phyloP scores from a whole-genome alignment of 64 coral and sea anemone species.

The Montipora sp. region DNA sequence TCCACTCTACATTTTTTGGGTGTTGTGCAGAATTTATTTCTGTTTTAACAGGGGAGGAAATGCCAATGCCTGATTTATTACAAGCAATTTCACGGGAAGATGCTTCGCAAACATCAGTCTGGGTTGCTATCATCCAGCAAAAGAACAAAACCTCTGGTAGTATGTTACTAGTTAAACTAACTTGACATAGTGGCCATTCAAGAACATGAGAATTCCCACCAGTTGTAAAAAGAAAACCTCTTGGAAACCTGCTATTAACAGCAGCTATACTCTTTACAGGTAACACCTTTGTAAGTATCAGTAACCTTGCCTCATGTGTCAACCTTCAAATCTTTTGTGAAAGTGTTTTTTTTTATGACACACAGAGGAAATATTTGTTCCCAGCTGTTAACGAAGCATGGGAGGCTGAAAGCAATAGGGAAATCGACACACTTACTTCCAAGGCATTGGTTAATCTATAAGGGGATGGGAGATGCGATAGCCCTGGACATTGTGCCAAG shows the following conservation, averaged over 20 bases:
- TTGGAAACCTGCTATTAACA: neutral
- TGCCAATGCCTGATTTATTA: no score
- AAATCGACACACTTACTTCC: neutral
- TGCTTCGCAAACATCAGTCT: no score
- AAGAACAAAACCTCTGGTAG: no score
- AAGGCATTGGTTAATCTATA: neutral
- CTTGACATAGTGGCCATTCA: neutral
- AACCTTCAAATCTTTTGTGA: neutral
- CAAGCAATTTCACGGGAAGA: no score
- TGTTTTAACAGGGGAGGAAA: no score
- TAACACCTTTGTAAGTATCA: neutral
- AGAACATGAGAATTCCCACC: slow-evolving; percentile 13
- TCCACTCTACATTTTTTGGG: no score
- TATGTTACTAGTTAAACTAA: no score
- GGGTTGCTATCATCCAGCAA: no score
- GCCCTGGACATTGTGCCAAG: neutral
- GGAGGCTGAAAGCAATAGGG: slow-evolving; percentile 1
- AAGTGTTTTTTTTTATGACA: slow-evolving; percentile 1
- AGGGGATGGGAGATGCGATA: neutral
- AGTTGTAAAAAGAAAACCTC: slow-evolving; percentile 36
- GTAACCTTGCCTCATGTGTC: neutral
- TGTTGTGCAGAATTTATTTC: no score
- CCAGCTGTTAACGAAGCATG: slow-evolving; percentile 33
- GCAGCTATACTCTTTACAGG: slow-evolving; percentile 3
- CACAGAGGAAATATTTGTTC: slow-evolving; percentile 7